Base-by-base conservation (phyloP, 2,113 vertebrate genomes). In the Panthera leo region DNA sequence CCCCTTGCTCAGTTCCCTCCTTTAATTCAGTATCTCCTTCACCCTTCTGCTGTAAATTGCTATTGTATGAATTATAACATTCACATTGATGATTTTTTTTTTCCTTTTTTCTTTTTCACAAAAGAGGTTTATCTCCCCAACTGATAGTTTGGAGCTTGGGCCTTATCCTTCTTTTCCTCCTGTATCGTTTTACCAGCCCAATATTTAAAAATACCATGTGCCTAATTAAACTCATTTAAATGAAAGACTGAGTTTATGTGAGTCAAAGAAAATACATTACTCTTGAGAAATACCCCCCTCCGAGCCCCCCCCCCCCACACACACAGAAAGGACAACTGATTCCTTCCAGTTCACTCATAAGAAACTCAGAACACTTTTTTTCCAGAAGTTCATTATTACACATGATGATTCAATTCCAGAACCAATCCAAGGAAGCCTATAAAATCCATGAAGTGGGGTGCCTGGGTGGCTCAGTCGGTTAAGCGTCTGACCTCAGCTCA, bases 281-380 rank as follows among this genome's bases (percentile, higher is more conserved):
- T 92, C 48, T 94, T 3, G 25, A 97, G 18, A 92, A 97, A 94
- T 25, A 63, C 42, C 29, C 25, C 27, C 67, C 29, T 31, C 10
- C 12, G 25, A 29, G 13, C 31, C 29, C 39, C 29, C 85, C 27
- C 34, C 11, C 39, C 31, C 75, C 31, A 75, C 7, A 75, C 7
- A 75, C 18, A 71, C 27, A 90, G 45, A 27, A 85, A 86, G 51
- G 53, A 97, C 75, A 94, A 94, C 42, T n/a, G 45, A 88, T 84
- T 90, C 34, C n/a, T 92, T 95, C 79, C 94, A 85, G 12, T 85
- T 92, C 51, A 94, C 14, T 27, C 67, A 13, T 78, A 84, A 94
- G 76, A 95, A 91, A 91, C 45, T 83, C 31, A 84, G 39, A 80
- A 88, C 18, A 87, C 45, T 48, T 85, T 85, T 92, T 85, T 95